Conservation (phyloP, 1,140 invertebrate genomes). For the Mylabris phalerata region DNA sequence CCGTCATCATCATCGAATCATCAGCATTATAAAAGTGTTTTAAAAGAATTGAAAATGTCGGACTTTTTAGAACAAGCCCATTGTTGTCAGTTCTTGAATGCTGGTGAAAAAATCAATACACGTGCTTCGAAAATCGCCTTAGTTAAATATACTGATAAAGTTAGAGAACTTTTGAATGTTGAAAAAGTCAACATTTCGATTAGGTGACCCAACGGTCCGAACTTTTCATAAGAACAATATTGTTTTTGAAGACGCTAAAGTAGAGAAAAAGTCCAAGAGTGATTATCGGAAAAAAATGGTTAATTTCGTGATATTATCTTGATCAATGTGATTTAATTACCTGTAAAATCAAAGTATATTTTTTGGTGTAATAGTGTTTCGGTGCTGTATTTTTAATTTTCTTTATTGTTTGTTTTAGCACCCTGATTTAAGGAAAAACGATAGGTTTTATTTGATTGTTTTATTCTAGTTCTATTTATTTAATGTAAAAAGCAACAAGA, state of each 20-base stretch:
- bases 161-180: constrained; percentile 62
- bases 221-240: no score
- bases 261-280: no score
- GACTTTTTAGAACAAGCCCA: constrained; percentile 73
- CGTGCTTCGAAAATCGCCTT: constrained; percentile 73
- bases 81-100: constrained; percentile 68
- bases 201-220: constrained; percentile 44
- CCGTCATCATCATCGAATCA: constrained; percentile 7
- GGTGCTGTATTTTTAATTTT: no score
- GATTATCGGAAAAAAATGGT: no score
- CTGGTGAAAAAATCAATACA: constrained; percentile 69
- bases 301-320: neutral
- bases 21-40: constrained; percentile 30
- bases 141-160: constrained; percentile 72
- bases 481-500: no score
- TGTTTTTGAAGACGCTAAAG: no score
- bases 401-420: no score
- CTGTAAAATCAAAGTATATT: no score
- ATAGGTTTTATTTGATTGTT: neutral
- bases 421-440: neutral
- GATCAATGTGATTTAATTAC: neutral
- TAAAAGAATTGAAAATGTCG: constrained; percentile 65
- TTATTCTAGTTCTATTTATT: neutral
- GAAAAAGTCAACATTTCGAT: constrained; percentile 55
- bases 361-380: no score